Conservation (phyloP, 2,888 invertebrate genomes). For the Meandrusa payeni region DNA sequence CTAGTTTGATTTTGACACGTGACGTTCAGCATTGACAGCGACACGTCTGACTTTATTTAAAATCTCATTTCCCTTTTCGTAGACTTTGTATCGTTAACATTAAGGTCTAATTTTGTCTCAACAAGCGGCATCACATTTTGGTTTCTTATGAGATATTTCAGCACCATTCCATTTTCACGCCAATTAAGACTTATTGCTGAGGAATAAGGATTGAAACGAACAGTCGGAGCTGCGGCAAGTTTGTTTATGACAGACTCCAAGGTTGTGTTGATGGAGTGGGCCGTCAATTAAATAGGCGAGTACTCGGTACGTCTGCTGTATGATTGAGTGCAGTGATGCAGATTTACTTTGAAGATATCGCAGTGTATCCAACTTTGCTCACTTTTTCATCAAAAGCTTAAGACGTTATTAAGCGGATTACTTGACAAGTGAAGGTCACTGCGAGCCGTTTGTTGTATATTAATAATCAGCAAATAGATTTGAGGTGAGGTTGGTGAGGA, state of each 20-base stretch:
- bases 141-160: conserved; percentile 40
- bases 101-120: conserved; percentile 36
- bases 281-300: conserved; percentile 74
- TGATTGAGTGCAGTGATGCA: conserved; percentile 76
- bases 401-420: too few species aligned
- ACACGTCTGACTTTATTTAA: conserved; percentile 40
- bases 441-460: too few species aligned
- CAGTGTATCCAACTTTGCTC: conserved; percentile 31
- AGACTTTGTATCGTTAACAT: conserved; percentile 23
- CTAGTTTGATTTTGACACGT: conserved; percentile 55
- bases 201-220: conserved; percentile 43
- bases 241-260: conserved; percentile 48
- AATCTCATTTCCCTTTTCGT: conserved; percentile 20
- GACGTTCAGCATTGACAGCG: conserved; percentile 62
- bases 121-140: conserved; percentile 33
- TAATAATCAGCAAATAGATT: too few species aligned
- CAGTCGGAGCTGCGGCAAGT: conserved; percentile 28
- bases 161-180: conserved; percentile 39
- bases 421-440: too few species aligned
- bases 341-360: conserved; percentile 55
- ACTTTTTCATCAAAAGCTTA: conserved; percentile 26
- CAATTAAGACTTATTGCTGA: conserved; percentile 34
- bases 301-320: conserved; percentile 59
- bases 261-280: conserved; percentile 75
- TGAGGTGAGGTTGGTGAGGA: too few species aligned